These are phyloP conservation scores for Hemibagrus guttatus DNA, from an alignment of 2,797 vertebrate genomes.

Conservation along the genomic window DNA sequence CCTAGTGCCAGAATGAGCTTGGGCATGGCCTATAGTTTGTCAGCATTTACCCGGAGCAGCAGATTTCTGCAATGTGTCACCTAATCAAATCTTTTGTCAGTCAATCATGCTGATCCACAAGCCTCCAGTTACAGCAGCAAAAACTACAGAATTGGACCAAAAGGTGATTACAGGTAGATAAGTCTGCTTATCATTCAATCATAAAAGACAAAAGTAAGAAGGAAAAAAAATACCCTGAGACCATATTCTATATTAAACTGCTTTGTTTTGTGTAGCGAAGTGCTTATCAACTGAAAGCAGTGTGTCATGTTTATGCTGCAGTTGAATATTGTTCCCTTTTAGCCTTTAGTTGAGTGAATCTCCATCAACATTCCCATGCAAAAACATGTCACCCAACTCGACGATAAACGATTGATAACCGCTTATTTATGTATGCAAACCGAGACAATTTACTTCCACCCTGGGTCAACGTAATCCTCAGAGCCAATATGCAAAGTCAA, in stretches of 20 bases:
- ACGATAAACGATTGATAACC: slow-evolving; percentile 62
- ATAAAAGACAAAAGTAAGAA: not conserved
- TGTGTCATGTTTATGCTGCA: not conserved
- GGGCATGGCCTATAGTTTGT: not conserved
- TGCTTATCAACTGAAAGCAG: not conserved
- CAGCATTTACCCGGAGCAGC: not conserved
- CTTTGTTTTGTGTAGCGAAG: not conserved
- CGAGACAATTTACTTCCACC: slow-evolving; percentile 62
- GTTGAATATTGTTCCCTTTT: not conserved
- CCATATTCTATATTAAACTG: not conserved
- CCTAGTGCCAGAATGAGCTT: not conserved
- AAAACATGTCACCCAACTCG: slow-evolving; percentile 53
- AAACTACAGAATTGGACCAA: not conserved
- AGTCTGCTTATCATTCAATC: not conserved
- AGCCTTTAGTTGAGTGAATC: not conserved
- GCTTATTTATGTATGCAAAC: slow-evolving; percentile 62
- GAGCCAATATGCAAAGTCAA: slow-evolving; percentile 71
- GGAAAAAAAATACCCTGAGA: not conserved
- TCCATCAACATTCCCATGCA: slow-evolving; percentile 47
- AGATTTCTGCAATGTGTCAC: not conserved
- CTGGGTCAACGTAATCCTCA: slow-evolving; percentile 71
- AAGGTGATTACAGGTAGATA: not conserved
- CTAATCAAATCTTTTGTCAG: not conserved
- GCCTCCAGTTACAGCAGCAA: not conserved
- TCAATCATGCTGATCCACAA: not conserved